Percentiles rank a stretch among this genome's conserved stretches.
phyloP scores from a whole-genome alignment of 2,113 vertebrate species.

The Anhinga rufa region DNA sequence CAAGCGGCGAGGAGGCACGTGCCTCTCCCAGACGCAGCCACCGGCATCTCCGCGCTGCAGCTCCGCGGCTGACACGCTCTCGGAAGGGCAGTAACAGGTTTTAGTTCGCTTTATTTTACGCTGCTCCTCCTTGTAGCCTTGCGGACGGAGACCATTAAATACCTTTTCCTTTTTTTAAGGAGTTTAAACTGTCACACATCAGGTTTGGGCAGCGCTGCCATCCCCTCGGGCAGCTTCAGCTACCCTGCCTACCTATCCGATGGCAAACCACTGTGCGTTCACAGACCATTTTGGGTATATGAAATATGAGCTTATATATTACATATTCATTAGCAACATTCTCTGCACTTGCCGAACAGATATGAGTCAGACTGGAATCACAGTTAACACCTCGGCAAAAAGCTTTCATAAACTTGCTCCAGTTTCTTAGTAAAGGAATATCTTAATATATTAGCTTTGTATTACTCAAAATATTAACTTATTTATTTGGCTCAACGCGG shows the following conservation, averaged over 20 bases:
- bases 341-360: background rate
- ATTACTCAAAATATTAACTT: background rate
- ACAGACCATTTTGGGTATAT: background rate
- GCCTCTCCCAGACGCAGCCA: background rate
- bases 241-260: background rate
- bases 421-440: background rate
- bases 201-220: background rate
- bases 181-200: background rate
- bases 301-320: slow-evolving; percentile 1
- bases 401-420: background rate
- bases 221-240: background rate
- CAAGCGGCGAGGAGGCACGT: background rate
- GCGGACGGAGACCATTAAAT: background rate
- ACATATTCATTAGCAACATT: slow-evolving; percentile 17
- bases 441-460: background rate
- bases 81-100: background rate
- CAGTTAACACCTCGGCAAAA: background rate
- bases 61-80: background rate
- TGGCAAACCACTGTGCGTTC: background rate
- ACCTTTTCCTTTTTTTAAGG: background rate
- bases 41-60: fast-evolving
- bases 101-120: background rate
- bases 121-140: background rate
- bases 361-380: slow-evolving; percentile 9
- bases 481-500: background rate